Base-by-base conservation (phyloP, 53 echinoderm and acorn worm genomes). In the Arbacia lixula region DNA sequence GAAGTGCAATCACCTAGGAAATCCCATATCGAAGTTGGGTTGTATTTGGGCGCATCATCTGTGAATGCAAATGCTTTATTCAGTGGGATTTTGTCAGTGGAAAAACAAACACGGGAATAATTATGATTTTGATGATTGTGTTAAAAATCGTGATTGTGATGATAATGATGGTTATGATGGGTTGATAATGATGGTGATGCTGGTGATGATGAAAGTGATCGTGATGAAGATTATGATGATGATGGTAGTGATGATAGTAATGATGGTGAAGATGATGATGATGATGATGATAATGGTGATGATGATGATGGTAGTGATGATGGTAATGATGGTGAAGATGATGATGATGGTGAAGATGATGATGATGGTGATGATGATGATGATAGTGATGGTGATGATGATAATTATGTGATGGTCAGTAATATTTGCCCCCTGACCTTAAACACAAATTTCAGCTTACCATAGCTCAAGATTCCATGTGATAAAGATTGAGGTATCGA, bases 291-390 rank as follows among this genome's bases (percentile, higher is more conserved):
- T 66, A 20, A 66, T 28, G 66, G 30, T 66, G 66, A 31, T n/a
- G 33, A 66, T 66, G 33, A 30, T 66, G 66, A 36, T 36, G 66
- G 20, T 36, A n/a, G 33, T 66, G 28, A n/a, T 66, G 66, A 31
- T 31, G 28, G 33, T 12, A 12, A 12, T 66, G 11, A 31, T 66
- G 6, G 20, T 66, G 66, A 31, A 28, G 66, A 31, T 36, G 33
- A n/a, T 66, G 33, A 31, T 66, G 33, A 66, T 66, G 33, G 6
- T 66, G 29, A 33, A 12, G 28, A 30, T 66, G 33, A 31, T 66
- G 33, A 66, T 31, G 66, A 30, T 66, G 66, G 20, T 31, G 33
- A 66, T 66, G 33, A 66, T 66, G 33, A 66, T 66, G 66, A 66
- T 66, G 66, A 31, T 66, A 6, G 20, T 66, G 66, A 31, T 31